Conservation (phyloP, 2,797 vertebrate species). For the Echiichthys vipera region DNA sequence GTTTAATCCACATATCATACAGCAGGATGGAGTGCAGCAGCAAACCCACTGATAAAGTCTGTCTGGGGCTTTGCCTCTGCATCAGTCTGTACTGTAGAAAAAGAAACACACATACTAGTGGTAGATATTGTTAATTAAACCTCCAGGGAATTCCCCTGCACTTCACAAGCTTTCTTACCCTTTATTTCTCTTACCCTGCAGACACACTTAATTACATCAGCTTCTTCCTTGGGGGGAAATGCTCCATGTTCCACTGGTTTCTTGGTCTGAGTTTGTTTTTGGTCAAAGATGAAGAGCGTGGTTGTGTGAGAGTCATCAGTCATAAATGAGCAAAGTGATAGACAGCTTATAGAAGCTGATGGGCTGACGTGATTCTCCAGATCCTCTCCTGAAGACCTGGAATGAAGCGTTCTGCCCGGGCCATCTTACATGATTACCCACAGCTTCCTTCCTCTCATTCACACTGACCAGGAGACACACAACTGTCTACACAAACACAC, state of each 20-base stretch:
- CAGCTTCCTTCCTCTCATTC: slow-evolving; percentile 32
- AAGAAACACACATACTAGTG: slow-evolving; percentile 38
- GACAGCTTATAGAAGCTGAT: slow-evolving; percentile 43
- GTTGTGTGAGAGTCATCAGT: slow-evolving; percentile 32
- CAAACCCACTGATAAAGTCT: slow-evolving; percentile 24
- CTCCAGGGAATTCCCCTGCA: slow-evolving; percentile 65
- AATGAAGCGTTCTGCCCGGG: slow-evolving; percentile 55
- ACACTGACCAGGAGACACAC: slow-evolving; percentile 27
- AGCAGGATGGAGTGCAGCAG: slow-evolving; percentile 29
- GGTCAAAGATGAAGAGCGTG: slow-evolving; percentile 53
- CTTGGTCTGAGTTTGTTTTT: slow-evolving; percentile 49
- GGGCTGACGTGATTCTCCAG: slow-evolving; percentile 15
- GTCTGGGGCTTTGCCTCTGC: slow-evolving; percentile 40
- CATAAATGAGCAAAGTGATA: slow-evolving; percentile 24
- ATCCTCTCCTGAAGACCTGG: slow-evolving; percentile 50
- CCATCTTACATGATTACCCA: slow-evolving; percentile 58
- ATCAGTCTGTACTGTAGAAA: slow-evolving; percentile 38
- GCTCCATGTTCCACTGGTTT: slow-evolving; percentile 60
- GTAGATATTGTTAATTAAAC: slow-evolving; percentile 77
- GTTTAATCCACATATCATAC: slow-evolving; percentile 30
- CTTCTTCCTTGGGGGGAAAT: slow-evolving; percentile 24
- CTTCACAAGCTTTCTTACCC: slow-evolving; percentile 57
- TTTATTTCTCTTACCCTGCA: slow-evolving; percentile 60
- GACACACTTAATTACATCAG: slow-evolving; percentile 72
- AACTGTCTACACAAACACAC: slow-evolving; percentile 24